Evolutionary conservation across 2,888 invertebrate species (phyloP).

Genomic region (Drosophila infuscata): DNA sequence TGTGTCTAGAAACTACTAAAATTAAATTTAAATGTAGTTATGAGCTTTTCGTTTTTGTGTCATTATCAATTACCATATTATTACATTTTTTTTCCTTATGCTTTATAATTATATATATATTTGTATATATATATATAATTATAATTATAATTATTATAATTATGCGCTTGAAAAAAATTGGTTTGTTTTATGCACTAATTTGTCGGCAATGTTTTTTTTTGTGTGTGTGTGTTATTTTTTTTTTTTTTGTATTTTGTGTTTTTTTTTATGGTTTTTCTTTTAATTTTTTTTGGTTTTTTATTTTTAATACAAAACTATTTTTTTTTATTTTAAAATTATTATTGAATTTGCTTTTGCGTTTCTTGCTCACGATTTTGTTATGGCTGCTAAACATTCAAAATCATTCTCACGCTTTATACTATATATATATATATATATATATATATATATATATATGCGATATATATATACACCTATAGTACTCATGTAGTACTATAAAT

Average conservation of each 20-base stretch:
- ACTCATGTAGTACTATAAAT: conserved; percentile 21
- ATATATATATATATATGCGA: conserved; percentile 9
- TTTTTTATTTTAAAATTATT: conserved; percentile 72
- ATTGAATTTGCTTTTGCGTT: conserved; percentile 67
- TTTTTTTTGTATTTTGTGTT: conserved; percentile 10
- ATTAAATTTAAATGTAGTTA: conserved; percentile 81
- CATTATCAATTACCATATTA: conserved; percentile 33
- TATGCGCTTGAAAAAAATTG: conserved; percentile 69
- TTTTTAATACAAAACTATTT: conserved; percentile 72
- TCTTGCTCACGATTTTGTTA: conserved; percentile 38
- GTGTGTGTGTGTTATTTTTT: conserved; percentile 9
- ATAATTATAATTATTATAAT: conserved; percentile 49
- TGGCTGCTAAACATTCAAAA: conserved; percentile 55
- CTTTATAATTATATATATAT: conserved; percentile 13
- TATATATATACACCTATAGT: conserved; percentile 30
- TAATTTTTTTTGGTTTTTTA: conserved; percentile 14
- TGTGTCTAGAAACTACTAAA: conserved; percentile 80
- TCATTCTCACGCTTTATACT: conserved; percentile 49
- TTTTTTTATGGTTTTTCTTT: conserved; percentile 26
- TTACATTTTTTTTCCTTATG: conserved; percentile 31
- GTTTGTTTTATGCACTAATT: conserved; percentile 69
- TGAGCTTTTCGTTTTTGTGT: conserved; percentile 47
- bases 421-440: conserved; percentile 26
- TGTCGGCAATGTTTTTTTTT: conserved; percentile 59
- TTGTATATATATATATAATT: conserved; percentile 16